Base-by-base conservation (phyloP, 1,140 invertebrate genomes). In the Drosophila watanabei region DNA sequence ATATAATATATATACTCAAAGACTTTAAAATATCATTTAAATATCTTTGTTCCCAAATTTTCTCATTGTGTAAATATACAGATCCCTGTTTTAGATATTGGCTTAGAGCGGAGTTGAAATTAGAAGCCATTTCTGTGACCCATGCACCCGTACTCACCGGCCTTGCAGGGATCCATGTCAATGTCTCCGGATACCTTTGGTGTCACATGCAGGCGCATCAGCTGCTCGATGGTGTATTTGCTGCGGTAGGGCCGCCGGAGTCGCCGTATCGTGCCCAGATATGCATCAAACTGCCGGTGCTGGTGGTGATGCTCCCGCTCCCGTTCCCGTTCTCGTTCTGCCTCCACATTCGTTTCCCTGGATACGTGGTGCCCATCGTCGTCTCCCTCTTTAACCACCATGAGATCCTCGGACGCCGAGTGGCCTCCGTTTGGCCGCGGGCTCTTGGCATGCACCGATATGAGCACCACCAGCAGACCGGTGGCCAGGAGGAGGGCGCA, bases 121-220 rank as follows among this genome's bases (percentile, higher is more conserved):
- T 68, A 28, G 62, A 75, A 61, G 62, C 81, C 73, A 70, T 71
- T 78, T 49, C 60, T 51, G 58, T 75, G 75, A 48, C 59, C 59
- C 54, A 41, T 45, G 56, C 33, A 43, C 49, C 51, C 64, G 48
- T 56, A 94, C 95, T 96, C 94, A 97, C 96, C 96, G 88, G 96
- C 96, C 95, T 97, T 97, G 93, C 97, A 98, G 69, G 97, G 95
- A 94, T 98, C 97, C 94, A 97, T 93, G 93, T 97, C 97, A 56
- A 97, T 92, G 93, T 98, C 97, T 78, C 95, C 95, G 35, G 96
- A 97, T 39, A 95, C 95, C 84, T 95, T 95, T 57, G 94, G 94
- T 14, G 96, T 94, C 88, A 96, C 97, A 69, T 94, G 94, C 33
- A 93, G 94, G 52, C 93, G 94, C 72, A 96, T 91, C 56, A 97